Conservation (phyloP, 2,113 vertebrate species). For the Pachyramphus minor region DNA sequence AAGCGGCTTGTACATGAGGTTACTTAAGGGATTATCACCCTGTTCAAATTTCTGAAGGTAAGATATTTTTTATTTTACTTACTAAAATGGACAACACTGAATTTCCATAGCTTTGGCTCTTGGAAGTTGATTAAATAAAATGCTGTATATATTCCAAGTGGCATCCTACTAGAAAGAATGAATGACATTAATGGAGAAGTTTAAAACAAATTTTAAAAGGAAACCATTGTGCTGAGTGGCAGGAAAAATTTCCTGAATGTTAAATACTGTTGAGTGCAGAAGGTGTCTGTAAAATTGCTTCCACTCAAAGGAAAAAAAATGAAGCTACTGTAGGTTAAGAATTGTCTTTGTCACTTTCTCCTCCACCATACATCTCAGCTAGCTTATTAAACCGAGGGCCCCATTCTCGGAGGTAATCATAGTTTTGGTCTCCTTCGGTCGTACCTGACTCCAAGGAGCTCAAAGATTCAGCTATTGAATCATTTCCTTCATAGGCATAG, state of each 20-base stretch:
- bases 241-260: conserved; percentile 72
- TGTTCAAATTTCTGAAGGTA: conserved; percentile 68
- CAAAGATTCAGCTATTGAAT: conserved; percentile 91
- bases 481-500: conserved; percentile 93
- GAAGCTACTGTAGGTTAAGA: conserved; percentile 73
- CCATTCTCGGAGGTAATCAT: conserved; percentile 96
- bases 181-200: conserved; percentile 71
- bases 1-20: conserved; percentile 69
- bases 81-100: conserved; percentile 76
- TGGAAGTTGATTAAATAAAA: conserved; percentile 78
- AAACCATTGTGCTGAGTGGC: conserved; percentile 75
- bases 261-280: conserved; percentile 71
- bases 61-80: conserved; percentile 64
- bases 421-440: conserved; percentile 94
- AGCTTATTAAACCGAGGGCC: conserved; percentile 95
- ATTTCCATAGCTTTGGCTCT: conserved; percentile 81
- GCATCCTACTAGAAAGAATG: conserved; percentile 74
- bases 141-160: conserved; percentile 69
- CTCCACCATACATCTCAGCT: conserved; percentile 96
- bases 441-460: conserved; percentile 92
- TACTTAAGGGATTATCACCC: conserved; percentile 66
- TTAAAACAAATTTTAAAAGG: conserved; percentile 46
- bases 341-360: conserved; percentile 86
- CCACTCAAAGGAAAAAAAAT: conserved; percentile 5
- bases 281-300: conserved; percentile 60